Conservation (phyloP, 2,888 invertebrate genomes). For the Noctua fimbriata region DNA sequence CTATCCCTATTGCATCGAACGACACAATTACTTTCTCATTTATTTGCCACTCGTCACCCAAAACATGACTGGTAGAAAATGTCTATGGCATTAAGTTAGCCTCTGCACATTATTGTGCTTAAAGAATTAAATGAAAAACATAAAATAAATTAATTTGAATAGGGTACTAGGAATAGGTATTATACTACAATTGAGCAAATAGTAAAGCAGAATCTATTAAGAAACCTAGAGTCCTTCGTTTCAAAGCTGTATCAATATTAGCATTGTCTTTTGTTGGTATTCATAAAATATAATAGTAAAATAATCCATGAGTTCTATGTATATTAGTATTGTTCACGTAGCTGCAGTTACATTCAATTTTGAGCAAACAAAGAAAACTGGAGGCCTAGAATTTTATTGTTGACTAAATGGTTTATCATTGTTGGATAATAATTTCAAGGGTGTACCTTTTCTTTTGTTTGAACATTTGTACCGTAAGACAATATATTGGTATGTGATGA, state of each 20-base stretch:
- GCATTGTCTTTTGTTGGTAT: background rate
- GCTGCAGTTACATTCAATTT: constrained; percentile 21
- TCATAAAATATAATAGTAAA: constrained; percentile 37
- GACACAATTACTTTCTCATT: background rate
- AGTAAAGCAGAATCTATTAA: background rate
- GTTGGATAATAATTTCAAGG: background rate
- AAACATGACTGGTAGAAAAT: background rate
- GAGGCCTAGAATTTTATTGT: background rate
- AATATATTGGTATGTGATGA: background rate
- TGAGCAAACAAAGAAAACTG: constrained; percentile 36
- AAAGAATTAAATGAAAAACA: background rate
- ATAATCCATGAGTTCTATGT: constrained; percentile 44
- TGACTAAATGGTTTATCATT: background rate
- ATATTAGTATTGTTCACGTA: constrained; percentile 40
- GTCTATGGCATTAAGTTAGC: background rate
- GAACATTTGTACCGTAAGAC: background rate
- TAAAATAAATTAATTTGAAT: background rate
- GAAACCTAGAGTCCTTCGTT: constrained; percentile 27
- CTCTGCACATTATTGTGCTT: background rate
- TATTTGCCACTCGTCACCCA: background rate
- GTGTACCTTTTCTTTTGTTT: background rate
- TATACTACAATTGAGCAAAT: no score
- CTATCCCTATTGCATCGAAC: background rate
- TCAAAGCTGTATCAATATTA: constrained; percentile 15
- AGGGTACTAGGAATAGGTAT: no score